phyloP scores from a whole-genome alignment of 2,797 vertebrate genomes.

The Parotocinclus haroldoi region DNA sequence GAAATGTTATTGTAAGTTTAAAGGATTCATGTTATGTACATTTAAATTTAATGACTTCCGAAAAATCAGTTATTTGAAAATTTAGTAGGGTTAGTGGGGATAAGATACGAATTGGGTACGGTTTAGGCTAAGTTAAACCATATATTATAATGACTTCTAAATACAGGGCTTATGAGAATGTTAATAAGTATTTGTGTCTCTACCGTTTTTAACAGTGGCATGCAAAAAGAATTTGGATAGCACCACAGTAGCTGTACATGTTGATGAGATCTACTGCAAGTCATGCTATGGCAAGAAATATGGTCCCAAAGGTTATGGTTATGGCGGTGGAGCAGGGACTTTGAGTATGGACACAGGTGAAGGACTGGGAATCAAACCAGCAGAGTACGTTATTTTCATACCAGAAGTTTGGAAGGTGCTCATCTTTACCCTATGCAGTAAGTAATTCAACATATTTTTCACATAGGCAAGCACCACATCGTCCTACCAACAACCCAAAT shows the following conservation, averaged over 20 bases:
- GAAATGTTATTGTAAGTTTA: no score
- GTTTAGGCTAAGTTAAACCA: no score
- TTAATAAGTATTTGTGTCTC: conserved; percentile 4
- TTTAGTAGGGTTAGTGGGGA: no score
- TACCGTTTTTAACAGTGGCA: conserved; percentile 72
- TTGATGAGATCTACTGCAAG: conserved; percentile 95
- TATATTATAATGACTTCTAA: no score
- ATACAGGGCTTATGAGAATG: neutral
- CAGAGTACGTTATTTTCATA: conserved; percentile 72
- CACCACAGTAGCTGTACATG: conserved; percentile 91
- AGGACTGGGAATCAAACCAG: conserved; percentile 83
- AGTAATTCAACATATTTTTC: neutral
- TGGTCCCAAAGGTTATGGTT: conserved; percentile 94
- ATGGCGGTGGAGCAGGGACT: conserved; percentile 85
- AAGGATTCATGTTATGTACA: no score
- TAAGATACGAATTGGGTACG: no score
- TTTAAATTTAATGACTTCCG: no score
- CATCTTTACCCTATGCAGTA: no score
- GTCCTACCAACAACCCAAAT: conserved; percentile 83
- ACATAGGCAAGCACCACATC: conserved; percentile 72
- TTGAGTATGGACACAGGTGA: conserved; percentile 90
- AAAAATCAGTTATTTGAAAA: no score
- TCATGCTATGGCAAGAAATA: conserved; percentile 97
- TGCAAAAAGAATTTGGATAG: conserved; percentile 97
- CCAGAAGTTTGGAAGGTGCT: no score